These are phyloP conservation scores for Heptranchias perlo DNA, from an alignment of 2,113 vertebrate species.

Conservation along the genomic window DNA sequence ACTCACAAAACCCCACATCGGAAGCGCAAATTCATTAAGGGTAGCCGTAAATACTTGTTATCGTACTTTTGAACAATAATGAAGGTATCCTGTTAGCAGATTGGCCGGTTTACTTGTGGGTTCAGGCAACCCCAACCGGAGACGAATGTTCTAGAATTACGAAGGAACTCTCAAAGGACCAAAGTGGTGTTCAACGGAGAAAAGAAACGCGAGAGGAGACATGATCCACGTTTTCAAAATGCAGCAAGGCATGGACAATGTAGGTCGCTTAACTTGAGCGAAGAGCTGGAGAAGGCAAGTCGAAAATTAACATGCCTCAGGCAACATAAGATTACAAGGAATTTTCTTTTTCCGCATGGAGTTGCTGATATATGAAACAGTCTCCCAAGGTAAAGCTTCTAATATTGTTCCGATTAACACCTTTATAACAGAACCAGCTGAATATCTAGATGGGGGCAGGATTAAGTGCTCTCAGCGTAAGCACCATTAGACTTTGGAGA, in stretches of 20 bases:
- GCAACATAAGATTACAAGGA: neutral
- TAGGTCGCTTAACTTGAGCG: neutral
- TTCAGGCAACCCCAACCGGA: neutral
- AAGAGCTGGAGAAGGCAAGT: neutral
- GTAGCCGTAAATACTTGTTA: neutral
- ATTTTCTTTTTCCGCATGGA: neutral
- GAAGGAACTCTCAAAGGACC: neutral
- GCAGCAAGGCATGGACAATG: neutral
- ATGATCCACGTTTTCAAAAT: neutral
- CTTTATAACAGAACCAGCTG: too few relatives aligned
- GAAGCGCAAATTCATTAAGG: neutral
- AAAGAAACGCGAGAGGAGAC: neutral
- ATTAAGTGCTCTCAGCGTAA: too few relatives aligned
- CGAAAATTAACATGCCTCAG: neutral
- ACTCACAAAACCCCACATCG: neutral
- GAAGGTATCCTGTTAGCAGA: neutral
- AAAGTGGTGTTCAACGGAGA: neutral
- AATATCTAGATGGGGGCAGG: too few relatives aligned
- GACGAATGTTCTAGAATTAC: neutral
- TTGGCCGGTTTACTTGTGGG: too few relatives aligned
- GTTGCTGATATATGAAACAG: neutral
- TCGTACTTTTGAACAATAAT: neutral
- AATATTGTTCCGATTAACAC: neutral
- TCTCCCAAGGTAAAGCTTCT: neutral
- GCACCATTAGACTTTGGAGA: too few relatives aligned